Conservation (phyloP, 2,888 invertebrate species). For the Mesorhabditis belari region DNA sequence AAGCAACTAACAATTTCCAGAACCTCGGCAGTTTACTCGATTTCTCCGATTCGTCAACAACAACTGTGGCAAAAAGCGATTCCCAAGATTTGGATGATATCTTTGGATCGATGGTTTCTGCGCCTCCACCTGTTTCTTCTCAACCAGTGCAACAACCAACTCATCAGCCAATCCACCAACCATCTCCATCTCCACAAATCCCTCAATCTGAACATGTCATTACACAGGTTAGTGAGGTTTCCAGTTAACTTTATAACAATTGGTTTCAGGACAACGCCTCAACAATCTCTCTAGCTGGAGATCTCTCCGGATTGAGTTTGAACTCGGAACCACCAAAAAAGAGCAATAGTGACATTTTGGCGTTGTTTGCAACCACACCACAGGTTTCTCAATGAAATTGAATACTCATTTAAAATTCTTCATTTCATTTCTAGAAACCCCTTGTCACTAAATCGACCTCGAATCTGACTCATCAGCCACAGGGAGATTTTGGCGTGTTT, state of each 20-base stretch:
- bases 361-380: not conserved
- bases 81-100: conserved; percentile 39
- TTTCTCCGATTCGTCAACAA: not conserved
- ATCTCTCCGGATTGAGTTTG: not conserved
- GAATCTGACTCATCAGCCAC: not conserved
- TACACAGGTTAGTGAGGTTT: too few relatives aligned
- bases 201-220: too few relatives aligned
- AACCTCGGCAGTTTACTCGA: conserved; percentile 55
- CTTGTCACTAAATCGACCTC: not conserved
- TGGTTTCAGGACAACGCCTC: not conserved
- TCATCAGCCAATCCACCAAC: too few relatives aligned
- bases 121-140: conserved; percentile 7
- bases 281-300: too few relatives aligned
- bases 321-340: not conserved
- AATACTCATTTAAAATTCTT: not conserved
- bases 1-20: too few relatives aligned
- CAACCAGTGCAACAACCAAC: too few relatives aligned
- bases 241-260: not conserved
- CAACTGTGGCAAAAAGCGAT: not conserved
- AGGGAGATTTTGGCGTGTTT: not conserved
- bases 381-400: too few relatives aligned
- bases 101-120: conserved; percentile 44
- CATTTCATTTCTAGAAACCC: not conserved
- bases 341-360: not conserved
- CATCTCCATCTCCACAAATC: too few relatives aligned